These are phyloP conservation scores for Psettodes erumei DNA, from an alignment of 2,113 vertebrate species.

Conservation along the genomic window DNA sequence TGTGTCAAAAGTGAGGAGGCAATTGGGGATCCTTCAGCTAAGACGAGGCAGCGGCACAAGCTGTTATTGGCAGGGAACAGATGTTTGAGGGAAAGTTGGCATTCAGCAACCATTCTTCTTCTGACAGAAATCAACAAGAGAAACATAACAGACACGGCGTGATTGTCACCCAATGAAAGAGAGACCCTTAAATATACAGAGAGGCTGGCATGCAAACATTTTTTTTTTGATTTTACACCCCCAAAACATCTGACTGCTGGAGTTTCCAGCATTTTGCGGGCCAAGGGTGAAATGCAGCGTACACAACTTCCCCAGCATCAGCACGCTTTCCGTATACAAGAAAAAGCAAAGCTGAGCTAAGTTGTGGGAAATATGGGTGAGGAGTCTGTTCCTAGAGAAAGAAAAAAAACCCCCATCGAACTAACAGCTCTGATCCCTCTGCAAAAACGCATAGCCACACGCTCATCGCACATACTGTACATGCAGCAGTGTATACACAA, in stretches of 20 bases:
- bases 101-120: constrained; percentile 78
- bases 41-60: constrained; percentile 80
- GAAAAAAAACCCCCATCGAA: constrained; percentile 13
- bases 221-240: constrained; percentile 71
- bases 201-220: constrained; percentile 64
- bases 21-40: constrained; percentile 75
- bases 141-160: constrained; percentile 73
- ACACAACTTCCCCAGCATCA: constrained; percentile 30
- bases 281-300: constrained; percentile 58
- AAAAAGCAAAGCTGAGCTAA: constrained; percentile 45
- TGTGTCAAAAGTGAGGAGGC: constrained; percentile 74
- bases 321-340: constrained; percentile 15
- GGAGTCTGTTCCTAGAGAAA: constrained; percentile 20
- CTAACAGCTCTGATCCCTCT: constrained; percentile 57
- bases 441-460: constrained; percentile 50
- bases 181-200: constrained; percentile 74
- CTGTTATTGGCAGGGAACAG: constrained; percentile 86
- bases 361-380: constrained; percentile 44
- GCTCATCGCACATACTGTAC: constrained; percentile 52
- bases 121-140: constrained; percentile 79
- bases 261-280: constrained; percentile 61
- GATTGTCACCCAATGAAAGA: constrained; percentile 78
- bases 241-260: constrained; percentile 72
- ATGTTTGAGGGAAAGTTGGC: constrained; percentile 85
- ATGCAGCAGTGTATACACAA: constrained; percentile 63